These are phyloP conservation scores for Temnothorax curvispinosus DNA, from an alignment of 1,140 invertebrate genomes.

Conservation along the genomic window DNA sequence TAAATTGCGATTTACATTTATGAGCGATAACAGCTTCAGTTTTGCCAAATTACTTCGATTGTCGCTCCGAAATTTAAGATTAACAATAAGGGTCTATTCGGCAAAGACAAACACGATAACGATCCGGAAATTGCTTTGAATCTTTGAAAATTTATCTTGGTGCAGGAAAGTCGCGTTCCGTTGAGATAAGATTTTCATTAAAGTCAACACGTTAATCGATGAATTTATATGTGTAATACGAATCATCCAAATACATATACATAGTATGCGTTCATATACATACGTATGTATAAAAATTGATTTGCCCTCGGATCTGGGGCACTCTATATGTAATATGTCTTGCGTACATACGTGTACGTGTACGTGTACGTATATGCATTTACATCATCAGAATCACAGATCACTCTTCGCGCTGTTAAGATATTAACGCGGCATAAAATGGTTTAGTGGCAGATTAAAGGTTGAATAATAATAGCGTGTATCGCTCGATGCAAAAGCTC, in stretches of 20 bases:
- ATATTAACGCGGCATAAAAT: neutral
- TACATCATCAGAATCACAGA: constrained; percentile 3
- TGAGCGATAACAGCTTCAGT: too few species aligned
- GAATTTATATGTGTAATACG: neutral
- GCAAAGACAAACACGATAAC: too few species aligned
- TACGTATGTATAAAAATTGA: neutral
- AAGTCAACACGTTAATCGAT: neutral
- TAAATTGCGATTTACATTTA: too few species aligned
- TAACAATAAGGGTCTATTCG: too few species aligned
- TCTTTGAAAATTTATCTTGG: too few species aligned
- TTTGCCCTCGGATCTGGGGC: neutral
- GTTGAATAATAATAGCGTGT: neutral
- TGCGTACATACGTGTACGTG: neutral
- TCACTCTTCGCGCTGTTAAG: neutral
- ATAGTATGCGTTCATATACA: neutral
- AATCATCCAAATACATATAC: neutral
- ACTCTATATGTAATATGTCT: neutral
- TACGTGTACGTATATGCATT: neutral
- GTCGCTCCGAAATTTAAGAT: too few species aligned
- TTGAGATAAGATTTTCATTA: too few species aligned
- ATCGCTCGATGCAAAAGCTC: neutral
- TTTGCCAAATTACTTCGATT: too few species aligned
- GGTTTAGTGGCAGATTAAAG: neutral
- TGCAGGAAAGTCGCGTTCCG: too few species aligned
- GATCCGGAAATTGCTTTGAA: too few species aligned